Evolutionary conservation across 1,140 invertebrate genomes (phyloP), one percentile per base, ranked within the genome.

Genomic region (Sinonovacula constricta): DNA sequence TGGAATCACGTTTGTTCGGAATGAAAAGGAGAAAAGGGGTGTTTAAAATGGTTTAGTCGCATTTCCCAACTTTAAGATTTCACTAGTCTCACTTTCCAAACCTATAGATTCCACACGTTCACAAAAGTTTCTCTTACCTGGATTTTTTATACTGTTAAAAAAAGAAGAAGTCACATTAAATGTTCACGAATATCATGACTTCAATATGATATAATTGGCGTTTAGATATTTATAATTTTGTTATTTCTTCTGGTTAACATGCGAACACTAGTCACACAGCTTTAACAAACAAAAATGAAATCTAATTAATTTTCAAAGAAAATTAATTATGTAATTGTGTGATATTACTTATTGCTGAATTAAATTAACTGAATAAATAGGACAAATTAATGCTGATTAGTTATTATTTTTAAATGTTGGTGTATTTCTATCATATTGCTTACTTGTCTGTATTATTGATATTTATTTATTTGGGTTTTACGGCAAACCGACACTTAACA

Each of bases 231-330:
- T 10, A 45, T 45, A 45, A 45, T 45, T 45, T 45, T 45, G 39
- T 45, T 45, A 45, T 45, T 45, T 45, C 18, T 45, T 45, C n/a
- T n/a, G n/a, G n/a, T 45, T 45, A 7, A 10, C 7, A 45, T 45
- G 18, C 18, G 39, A 45, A 45, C 39, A 45, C 39, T 10, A 45
- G 39, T 45, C 39, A 45, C 39, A 45, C 39, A 45, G 39, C 39
- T 45, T 45, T 45, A 45, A 45, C 39, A 45, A 45, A 45, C 39
- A 45, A 45, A 45, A 45, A 45, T 45, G 39, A 45, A 45, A 45
- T 10, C 39, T 18, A 45, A 45, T 45, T 10, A 45, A 10, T 45
- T 45, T 18, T 45, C 18, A 45, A 45, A 10, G 39, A n/a, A 45
- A 45, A 45, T 45, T 45, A 45, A 10, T 45, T 45, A 45, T 45